Evolutionary conservation across 2,797 vertebrate genomes (phyloP).

Genomic region (Hylomyscus alleni): DNA sequence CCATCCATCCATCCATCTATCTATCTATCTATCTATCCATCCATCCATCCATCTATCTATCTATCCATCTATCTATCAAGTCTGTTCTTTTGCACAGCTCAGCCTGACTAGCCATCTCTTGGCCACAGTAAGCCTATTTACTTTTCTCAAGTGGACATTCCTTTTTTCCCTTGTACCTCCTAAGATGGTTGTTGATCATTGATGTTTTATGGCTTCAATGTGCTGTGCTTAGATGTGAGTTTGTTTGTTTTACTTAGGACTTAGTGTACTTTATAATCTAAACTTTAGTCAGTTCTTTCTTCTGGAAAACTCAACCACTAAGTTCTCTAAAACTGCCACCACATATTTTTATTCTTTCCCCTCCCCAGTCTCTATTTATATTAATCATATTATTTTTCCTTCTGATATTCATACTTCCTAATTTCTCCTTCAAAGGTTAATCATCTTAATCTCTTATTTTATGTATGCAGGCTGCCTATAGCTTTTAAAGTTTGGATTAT

Average conservation of each 20-base stretch:
- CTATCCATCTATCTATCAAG: background rate
- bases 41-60: too few species aligned
- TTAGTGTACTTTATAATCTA: background rate
- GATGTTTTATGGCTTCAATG: constrained; percentile 6
- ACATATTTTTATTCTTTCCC: background rate
- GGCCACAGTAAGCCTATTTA: background rate
- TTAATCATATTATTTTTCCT: background rate
- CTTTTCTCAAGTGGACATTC: background rate
- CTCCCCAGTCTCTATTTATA: background rate
- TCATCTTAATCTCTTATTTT: background rate
- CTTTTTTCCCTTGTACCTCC: background rate
- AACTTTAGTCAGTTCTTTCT: constrained; percentile 1
- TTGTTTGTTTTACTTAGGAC: background rate
- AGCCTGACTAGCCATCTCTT: background rate
- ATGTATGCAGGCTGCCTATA: background rate
- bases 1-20: too few species aligned
- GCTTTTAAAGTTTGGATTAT: constrained; percentile 23
- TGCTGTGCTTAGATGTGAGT: background rate
- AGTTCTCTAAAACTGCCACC: background rate
- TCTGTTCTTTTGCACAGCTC: constrained; percentile 7
- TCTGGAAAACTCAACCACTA: background rate
- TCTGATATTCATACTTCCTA: background rate
- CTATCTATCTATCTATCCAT: too few species aligned
- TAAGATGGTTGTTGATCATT: background rate
- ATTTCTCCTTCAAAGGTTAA: constrained; percentile 19